Evolutionary conservation across 2,888 invertebrate genomes (phyloP).

Genomic region (Drosophila atripex): DNA sequence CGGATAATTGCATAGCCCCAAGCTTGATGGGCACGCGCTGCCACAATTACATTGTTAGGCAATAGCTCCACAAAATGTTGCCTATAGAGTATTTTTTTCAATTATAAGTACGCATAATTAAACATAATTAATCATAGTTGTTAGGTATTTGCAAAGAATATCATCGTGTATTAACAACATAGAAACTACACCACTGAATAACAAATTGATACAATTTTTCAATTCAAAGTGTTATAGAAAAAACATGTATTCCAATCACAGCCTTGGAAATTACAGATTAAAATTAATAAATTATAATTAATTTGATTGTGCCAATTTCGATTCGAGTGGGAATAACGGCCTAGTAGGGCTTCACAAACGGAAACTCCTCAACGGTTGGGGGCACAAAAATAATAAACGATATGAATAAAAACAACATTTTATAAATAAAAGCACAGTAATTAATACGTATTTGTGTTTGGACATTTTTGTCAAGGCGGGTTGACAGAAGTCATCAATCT

Average conservation of each 20-base stretch:
- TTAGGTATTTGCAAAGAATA: not conserved
- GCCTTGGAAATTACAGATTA: conserved; percentile 27
- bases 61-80: not conserved
- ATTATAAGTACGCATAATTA: not conserved
- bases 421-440: conserved; percentile 60
- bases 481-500: conserved; percentile 64
- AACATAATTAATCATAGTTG: not conserved
- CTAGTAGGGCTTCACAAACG: conserved; percentile 32
- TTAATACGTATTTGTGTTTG: conserved; percentile 22
- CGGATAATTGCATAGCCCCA: conserved; percentile 37
- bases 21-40: conserved; percentile 43
- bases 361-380: conserved; percentile 53
- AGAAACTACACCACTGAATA: not conserved
- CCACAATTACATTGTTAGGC: conserved; percentile 2
- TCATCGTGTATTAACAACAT: not conserved
- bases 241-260: conserved; percentile 21
- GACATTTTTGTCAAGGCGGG: conserved; percentile 2
- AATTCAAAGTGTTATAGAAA: not conserved
- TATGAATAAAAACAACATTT: conserved; percentile 65
- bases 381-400: conserved; percentile 64
- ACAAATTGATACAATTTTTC: not conserved
- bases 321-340: conserved; percentile 66
- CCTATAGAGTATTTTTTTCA: not conserved
- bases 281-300: conserved; percentile 30
- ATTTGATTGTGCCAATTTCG: conserved; percentile 18